A percentile compares a stretch with the other conserved stretches of the same genome.
These are phyloP conservation scores for Sisyra nigra DNA, from an alignment of 2,888 invertebrate species.

Conservation along the genomic window DNA sequence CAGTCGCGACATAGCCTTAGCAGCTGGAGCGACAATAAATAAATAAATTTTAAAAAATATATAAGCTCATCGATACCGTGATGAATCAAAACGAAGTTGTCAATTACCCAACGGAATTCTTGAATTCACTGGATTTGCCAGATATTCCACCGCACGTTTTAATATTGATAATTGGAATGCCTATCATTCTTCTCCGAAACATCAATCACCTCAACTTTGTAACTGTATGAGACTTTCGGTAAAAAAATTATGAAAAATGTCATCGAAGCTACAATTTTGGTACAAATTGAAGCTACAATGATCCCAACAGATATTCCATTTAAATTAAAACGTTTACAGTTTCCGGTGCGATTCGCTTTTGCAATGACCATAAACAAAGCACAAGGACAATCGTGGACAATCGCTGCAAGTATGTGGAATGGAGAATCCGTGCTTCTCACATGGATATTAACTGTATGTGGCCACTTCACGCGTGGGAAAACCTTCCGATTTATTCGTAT, in stretches of 20 bases:
- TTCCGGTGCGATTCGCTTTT: constrained; percentile 17
- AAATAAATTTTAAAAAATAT: too few species aligned
- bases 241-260: constrained; percentile 11
- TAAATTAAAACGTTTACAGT: constrained; percentile 15
- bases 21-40: too few species aligned
- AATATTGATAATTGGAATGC: constrained; percentile 12
- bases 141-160: constrained; percentile 13
- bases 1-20: too few species aligned
- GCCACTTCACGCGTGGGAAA: constrained; percentile 11
- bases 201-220: constrained; percentile 14
- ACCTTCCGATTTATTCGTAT: too few species aligned
- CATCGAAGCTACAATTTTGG: constrained; percentile 11
- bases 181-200: constrained; percentile 15
- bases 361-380: constrained; percentile 16
- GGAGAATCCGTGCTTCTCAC: constrained; percentile 6
- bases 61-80: background rate
- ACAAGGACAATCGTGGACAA: constrained; percentile 17
- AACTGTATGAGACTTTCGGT: constrained; percentile 15
- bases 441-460: constrained; percentile 13
- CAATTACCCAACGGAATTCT: constrained; percentile 10
- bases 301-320: constrained; percentile 13
- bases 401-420: constrained; percentile 11
- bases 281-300: too few species aligned
- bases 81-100: constrained; percentile 5
- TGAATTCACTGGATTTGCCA: constrained; percentile 12